phyloP scores from a whole-genome alignment of 2,797 vertebrate species.

The Rhinoraja longicauda region DNA sequence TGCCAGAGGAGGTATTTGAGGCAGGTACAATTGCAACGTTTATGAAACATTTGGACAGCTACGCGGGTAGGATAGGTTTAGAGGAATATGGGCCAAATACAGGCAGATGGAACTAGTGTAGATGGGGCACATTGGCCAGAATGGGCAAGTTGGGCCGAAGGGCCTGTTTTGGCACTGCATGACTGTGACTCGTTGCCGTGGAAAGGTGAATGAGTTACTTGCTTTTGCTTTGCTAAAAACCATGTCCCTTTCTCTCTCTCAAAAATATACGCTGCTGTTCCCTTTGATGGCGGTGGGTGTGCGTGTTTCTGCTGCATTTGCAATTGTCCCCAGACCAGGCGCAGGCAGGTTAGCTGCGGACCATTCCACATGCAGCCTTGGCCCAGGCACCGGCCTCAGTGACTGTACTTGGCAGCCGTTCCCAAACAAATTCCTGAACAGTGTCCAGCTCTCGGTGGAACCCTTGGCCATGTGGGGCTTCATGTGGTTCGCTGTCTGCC shows the following conservation, averaged over 20 bases:
- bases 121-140: too few relatives aligned
- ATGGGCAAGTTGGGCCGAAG: too few relatives aligned
- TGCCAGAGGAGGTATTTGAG: too few relatives aligned
- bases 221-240: not conserved
- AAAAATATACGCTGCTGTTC: not conserved
- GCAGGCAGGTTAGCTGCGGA: not conserved
- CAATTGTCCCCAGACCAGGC: not conserved
- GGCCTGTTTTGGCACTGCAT: too few relatives aligned
- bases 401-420: not conserved
- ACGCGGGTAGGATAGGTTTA: too few relatives aligned
- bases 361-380: not conserved
- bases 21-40: too few relatives aligned
- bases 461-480: not conserved
- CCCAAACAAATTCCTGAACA: not conserved
- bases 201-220: not conserved
- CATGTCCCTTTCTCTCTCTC: not conserved
- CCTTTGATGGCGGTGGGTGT: not conserved
- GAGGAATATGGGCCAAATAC: too few relatives aligned
- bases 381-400: not conserved
- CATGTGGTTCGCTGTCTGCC: not conserved
- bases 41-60: too few relatives aligned
- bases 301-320: too few relatives aligned
- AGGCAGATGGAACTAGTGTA: too few relatives aligned
- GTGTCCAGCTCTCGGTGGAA: not conserved
- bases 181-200: too few relatives aligned